Base-by-base conservation (phyloP, 1,140 invertebrate genomes). In the Charaxes varanes region DNA sequence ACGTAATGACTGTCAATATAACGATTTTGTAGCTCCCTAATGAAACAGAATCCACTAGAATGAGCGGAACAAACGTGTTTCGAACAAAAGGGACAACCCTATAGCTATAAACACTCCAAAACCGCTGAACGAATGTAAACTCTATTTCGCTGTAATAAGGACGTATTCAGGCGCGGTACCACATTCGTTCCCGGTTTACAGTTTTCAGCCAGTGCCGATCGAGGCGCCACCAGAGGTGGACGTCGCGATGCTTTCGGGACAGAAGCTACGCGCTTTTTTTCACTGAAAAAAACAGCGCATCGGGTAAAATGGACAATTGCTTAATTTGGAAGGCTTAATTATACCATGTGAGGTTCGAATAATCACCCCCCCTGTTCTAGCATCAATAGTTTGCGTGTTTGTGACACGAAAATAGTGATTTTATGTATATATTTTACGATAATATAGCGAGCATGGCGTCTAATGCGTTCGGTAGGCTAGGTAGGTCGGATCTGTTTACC, bases 81-180 rank as follows among this genome's bases (percentile, higher is more conserved):
- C 40, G 58, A 73, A 77, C 69, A 78, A 81, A 78, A 77, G 72
- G 77, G 73, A 78, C 66, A 63, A 68, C 64, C 55, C 59, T 56
- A 62, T 63, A 63, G 58, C 55, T 60, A 62, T 53, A 58, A 17
- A 38, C 22, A 38, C 15, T 22, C 10, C 4, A 37, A 22, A 13
- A 30, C 22, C 22, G 19, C 33, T 5, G 23, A 6, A 8, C 10
- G 14, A 32, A 53, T 50, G n/a, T 59, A 12, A 28, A 49, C 61
- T 51, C 33, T 72, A 57, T 43, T 3, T 0, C 21, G 3, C 17
- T 2, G 37, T 3, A 37, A 37, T 64, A 74, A 46, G 46, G 66
- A 33, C 27, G 54, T 28, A 41, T 53, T 50, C 53, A 38, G 33
- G 42, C 58, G 35, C 28, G 40, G 40, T 55, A 46, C 47, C 42